Evolutionary conservation across 2,888 invertebrate species (phyloP).

Genomic region (Anodontia alba): DNA sequence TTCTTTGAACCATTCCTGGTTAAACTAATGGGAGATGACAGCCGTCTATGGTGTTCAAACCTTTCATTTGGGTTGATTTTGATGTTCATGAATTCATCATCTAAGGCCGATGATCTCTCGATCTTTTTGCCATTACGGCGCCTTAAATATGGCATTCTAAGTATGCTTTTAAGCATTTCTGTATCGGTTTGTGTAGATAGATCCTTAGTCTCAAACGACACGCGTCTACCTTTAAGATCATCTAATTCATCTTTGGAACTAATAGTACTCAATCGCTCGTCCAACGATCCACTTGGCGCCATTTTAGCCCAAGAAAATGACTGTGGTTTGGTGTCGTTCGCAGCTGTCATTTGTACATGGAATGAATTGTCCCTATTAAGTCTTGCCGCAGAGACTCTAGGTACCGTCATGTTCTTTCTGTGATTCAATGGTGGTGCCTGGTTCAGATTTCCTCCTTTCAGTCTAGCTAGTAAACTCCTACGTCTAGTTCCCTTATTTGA

Average conservation of each 20-base stretch:
- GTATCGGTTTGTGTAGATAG: constrained; percentile 69
- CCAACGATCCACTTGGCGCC: constrained; percentile 51
- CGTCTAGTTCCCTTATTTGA: constrained; percentile 27
- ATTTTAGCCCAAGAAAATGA: constrained; percentile 66
- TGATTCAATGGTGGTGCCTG: neutral
- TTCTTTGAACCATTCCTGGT: neutral
- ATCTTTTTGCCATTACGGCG: constrained; percentile 50
- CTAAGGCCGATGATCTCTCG: constrained; percentile 44
- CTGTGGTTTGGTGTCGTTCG: constrained; percentile 40
- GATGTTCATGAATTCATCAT: constrained; percentile 35
- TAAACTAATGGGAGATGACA: neutral
- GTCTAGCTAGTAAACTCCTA: constrained; percentile 41
- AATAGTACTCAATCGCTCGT: constrained; percentile 63
- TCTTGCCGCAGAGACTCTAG: constrained; percentile 34
- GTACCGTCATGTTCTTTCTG: constrained; percentile 31
- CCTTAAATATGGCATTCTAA: constrained; percentile 49
- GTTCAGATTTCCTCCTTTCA: constrained; percentile 40
- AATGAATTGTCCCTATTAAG: constrained; percentile 67
- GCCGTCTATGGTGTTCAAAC: neutral
- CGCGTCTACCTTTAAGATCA: constrained; percentile 54
- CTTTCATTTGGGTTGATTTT: neutral
- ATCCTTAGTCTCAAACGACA: constrained; percentile 49
- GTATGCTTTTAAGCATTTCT: constrained; percentile 59
- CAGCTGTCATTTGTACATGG: constrained; percentile 55
- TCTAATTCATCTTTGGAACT: constrained; percentile 65